Evolutionary conservation across 2,113 vertebrate species (phyloP).

Genomic region (Phylloscopus whistleri): DNA sequence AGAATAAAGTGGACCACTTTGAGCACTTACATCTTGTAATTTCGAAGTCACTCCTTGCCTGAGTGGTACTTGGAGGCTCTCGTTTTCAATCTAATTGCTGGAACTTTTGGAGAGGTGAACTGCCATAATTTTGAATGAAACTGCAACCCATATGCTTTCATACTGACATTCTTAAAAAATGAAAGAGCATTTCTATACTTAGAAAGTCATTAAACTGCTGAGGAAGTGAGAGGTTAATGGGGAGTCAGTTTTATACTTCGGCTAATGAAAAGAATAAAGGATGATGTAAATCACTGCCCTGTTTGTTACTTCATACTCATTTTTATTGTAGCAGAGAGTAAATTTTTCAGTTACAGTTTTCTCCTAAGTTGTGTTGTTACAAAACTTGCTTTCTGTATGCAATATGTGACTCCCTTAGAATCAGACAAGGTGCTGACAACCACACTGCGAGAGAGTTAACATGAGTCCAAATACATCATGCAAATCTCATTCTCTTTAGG

Average conservation of each 20-base stretch:
- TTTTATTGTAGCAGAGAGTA: neutral
- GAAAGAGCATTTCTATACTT: neutral
- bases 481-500: neutral
- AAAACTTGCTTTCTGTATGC: neutral
- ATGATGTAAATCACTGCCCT: neutral
- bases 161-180: neutral
- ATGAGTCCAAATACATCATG: neutral
- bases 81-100: neutral
- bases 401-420: neutral
- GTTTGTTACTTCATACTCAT: neutral
- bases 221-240: neutral
- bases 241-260: neutral
- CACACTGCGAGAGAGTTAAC: rapidly evolving
- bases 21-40: neutral
- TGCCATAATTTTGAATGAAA: neutral
- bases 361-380: neutral
- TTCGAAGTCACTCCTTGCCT: neutral
- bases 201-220: neutral
- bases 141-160: neutral
- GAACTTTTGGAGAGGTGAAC: neutral
- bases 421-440: neutral
- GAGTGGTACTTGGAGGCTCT: neutral
- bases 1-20: neutral
- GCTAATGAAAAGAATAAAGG: neutral
- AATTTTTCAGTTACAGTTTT: neutral